These are phyloP conservation scores for Corythaeola cristata DNA, from an alignment of 2,113 vertebrate species.

Conservation along the genomic window DNA sequence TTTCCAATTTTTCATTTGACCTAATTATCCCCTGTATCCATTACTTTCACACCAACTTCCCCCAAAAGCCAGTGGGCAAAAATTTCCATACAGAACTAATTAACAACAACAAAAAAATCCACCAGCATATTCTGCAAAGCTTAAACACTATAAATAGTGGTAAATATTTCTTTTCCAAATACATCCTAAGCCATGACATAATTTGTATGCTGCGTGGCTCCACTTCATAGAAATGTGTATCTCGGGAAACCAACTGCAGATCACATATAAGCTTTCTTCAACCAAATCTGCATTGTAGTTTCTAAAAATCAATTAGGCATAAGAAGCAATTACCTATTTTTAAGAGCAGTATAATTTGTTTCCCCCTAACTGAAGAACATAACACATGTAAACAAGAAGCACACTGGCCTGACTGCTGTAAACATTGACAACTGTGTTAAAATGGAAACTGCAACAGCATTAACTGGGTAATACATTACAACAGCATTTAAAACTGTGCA, in stretches of 20 bases:
- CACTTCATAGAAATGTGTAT: slow-evolving; percentile 9
- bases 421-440: not conserved
- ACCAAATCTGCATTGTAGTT: slow-evolving; percentile 71
- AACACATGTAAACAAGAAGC: slow-evolving; percentile 24
- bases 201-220: slow-evolving; percentile 36
- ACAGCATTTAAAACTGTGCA: not conserved
- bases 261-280: slow-evolving; percentile 65
- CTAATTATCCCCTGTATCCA: not conserved
- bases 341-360: slow-evolving; percentile 73
- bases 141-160: slow-evolving; percentile 51
- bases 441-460: not conserved
- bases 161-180: slow-evolving; percentile 58
- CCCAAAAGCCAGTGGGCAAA: not conserved
- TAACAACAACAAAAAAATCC: not conserved
- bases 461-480: not conserved
- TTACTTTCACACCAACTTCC: not conserved
- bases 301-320: slow-evolving; percentile 73
- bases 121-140: not conserved
- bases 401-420: not conserved
- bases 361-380: slow-evolving; percentile 41
- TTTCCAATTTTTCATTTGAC: not conserved
- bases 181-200: not conserved
- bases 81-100: not conserved
- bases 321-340: slow-evolving; percentile 75
- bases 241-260: slow-evolving; percentile 53